Evolutionary conservation across 2,888 invertebrate species (phyloP).

Genomic region (Xylota sylvarum): DNA sequence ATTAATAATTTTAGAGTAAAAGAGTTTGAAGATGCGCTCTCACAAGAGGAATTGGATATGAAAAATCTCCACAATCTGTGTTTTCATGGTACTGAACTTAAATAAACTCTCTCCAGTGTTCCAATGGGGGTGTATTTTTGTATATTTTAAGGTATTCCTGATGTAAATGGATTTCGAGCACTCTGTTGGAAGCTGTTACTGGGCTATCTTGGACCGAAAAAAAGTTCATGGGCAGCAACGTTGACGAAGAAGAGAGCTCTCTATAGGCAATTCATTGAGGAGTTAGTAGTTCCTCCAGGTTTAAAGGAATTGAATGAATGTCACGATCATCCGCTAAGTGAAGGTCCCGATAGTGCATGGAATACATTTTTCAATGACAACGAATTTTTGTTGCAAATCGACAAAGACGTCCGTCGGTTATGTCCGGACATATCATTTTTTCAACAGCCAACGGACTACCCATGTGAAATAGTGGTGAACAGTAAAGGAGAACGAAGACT

Average conservation of each 20-base stretch:
- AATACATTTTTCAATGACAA: conserved; percentile 98
- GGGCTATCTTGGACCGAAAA: conserved; percentile 92
- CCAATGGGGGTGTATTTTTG: conserved; percentile 49
- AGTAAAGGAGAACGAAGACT: conserved; percentile 93
- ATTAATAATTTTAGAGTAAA: conserved; percentile 88
- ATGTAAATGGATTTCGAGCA: conserved; percentile 92
- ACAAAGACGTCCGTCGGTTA: conserved; percentile 97
- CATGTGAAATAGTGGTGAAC: conserved; percentile 92
- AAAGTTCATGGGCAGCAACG: conserved; percentile 88
- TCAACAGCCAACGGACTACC: conserved; percentile 96
- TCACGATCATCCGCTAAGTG: conserved; percentile 95
- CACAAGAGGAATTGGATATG: conserved; percentile 90
- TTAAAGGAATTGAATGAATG: conserved; percentile 86
- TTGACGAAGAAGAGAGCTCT: conserved; percentile 91
- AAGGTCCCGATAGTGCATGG: conserved; percentile 98
- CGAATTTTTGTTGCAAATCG: conserved; percentile 98
- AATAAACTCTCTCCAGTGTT: not conserved
- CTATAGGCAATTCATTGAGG: conserved; percentile 94
- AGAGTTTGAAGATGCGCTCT: conserved; percentile 91
- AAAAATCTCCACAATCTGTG: conserved; percentile 89
- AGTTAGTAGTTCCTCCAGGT: conserved; percentile 95
- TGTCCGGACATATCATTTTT: conserved; percentile 99
- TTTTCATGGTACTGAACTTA: conserved; percentile 89
- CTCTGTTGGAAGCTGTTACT: conserved; percentile 95
- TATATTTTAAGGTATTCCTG: conserved; percentile 91